Percentiles rank a stretch among this genome's conserved stretches.
These are phyloP conservation scores for Cataglyphis hispanica DNA, from an alignment of 1,140 invertebrate genomes.

Conservation along the genomic window DNA sequence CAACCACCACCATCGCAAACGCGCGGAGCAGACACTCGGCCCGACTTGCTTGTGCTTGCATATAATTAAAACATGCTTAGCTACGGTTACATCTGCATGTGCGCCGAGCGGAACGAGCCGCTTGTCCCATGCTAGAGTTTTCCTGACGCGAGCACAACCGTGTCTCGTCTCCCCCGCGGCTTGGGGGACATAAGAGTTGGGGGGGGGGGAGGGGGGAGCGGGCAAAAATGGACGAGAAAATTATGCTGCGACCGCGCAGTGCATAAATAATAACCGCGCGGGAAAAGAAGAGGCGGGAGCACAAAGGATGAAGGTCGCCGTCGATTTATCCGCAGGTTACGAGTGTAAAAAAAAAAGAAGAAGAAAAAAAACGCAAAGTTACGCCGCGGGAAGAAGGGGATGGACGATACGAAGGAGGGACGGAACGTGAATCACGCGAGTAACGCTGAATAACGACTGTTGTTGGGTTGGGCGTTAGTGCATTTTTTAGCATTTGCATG, in stretches of 20 bases:
- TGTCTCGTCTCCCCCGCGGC: constrained; percentile 18
- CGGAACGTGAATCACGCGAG: constrained; percentile 53
- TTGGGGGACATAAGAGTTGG: background rate
- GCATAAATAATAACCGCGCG: constrained; percentile 57
- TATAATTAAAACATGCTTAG: constrained; percentile 76
- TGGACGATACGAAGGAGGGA: background rate
- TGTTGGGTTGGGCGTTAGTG: constrained; percentile 51
- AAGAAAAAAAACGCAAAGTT: constrained; percentile 24
- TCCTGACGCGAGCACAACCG: constrained; percentile 34
- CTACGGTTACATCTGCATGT: constrained; percentile 55
- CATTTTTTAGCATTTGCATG: constrained; percentile 64
- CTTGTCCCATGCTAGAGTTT: constrained; percentile 42
- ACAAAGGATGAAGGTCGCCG: constrained; percentile 13
- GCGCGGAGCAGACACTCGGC: constrained; percentile 6
- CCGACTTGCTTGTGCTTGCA: constrained; percentile 46
- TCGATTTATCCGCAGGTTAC: constrained; percentile 50
- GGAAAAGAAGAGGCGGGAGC: background rate
- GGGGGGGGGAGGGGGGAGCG: too few relatives aligned
- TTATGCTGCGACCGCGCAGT: constrained; percentile 40
- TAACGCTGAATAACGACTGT: constrained; percentile 62
- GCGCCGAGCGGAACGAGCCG: constrained; percentile 42
- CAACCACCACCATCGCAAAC: background rate
- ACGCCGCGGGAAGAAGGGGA: background rate
- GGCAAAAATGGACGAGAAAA: constrained; percentile 60
- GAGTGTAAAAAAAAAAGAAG: background rate